phyloP scores from a whole-genome alignment of 2,888 invertebrate genomes.

The Cordilura impudica region DNA sequence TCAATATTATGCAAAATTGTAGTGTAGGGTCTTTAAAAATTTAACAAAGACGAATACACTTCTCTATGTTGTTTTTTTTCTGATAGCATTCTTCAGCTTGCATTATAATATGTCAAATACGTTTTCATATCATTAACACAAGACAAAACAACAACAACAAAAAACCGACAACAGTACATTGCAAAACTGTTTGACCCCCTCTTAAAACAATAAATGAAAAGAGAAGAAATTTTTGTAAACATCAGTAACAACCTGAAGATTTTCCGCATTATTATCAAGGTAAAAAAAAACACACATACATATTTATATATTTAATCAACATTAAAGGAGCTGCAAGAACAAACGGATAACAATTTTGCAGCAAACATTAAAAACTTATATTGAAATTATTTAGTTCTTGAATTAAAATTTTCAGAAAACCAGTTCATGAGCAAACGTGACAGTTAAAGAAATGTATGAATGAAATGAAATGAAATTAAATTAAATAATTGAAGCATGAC shows the following conservation, averaged over 20 bases:
- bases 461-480: conserved; percentile 35
- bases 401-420: conserved; percentile 31
- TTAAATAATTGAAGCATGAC: conserved; percentile 51
- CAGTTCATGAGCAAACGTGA: conserved; percentile 50
- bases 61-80: not conserved
- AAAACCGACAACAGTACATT: conserved; percentile 8
- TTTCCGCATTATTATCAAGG: conserved; percentile 50
- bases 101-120: conserved; percentile 55
- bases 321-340: not conserved
- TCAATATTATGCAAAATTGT: too few species aligned
- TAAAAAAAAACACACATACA: too few species aligned
- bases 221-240: conserved; percentile 1
- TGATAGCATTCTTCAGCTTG: conserved; percentile 29
- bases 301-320: not conserved
- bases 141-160: too few species aligned
- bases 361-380: not conserved
- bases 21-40: too few species aligned
- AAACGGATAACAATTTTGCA: not conserved
- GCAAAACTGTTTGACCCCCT: conserved; percentile 26
- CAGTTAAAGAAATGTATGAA: conserved; percentile 33
- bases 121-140: conserved; percentile 32
- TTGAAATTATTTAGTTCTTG: conserved; percentile 35
- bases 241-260: conserved; percentile 23
- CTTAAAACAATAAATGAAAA: conserved; percentile 28
- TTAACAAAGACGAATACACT: too few species aligned